Evolutionary conservation across 2,797 vertebrate species (phyloP).

Genomic region (Rallus crepitans): DNA sequence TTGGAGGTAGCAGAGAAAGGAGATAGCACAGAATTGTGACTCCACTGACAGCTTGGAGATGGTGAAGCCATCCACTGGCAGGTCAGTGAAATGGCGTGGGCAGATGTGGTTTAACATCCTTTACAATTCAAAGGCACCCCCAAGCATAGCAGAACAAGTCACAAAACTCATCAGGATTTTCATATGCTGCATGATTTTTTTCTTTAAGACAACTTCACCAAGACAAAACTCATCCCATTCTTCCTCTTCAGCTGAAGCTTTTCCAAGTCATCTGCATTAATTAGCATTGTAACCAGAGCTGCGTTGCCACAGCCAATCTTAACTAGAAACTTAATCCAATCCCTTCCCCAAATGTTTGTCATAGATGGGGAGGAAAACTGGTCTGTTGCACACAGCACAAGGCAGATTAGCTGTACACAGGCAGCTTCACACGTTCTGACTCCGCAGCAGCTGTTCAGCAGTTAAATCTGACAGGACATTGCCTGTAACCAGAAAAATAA

Average conservation of each 20-base stretch:
- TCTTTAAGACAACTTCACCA: not conserved
- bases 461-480: not conserved
- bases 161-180: not conserved
- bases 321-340: not conserved
- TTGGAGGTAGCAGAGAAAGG: not conserved
- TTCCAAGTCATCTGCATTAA: not conserved
- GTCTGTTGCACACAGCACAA: not conserved
- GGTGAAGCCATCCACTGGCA: not conserved
- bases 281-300: not conserved
- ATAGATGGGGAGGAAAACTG: not conserved
- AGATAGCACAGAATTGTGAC: not conserved
- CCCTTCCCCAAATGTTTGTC: not conserved
- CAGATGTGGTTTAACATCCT: not conserved
- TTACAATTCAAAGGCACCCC: not conserved
- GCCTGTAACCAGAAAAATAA: not conserved
- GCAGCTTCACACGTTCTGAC: not conserved
- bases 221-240: not conserved
- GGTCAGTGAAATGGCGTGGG: not conserved
- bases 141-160: not conserved
- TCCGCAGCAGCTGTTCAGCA: not conserved
- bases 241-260: not conserved
- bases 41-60: not conserved
- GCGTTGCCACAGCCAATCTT: not conserved
- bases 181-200: too few species aligned
- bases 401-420: not conserved